Base-by-base conservation (phyloP, 2,797 vertebrate species). In the Lepus oiostolus region DNA sequence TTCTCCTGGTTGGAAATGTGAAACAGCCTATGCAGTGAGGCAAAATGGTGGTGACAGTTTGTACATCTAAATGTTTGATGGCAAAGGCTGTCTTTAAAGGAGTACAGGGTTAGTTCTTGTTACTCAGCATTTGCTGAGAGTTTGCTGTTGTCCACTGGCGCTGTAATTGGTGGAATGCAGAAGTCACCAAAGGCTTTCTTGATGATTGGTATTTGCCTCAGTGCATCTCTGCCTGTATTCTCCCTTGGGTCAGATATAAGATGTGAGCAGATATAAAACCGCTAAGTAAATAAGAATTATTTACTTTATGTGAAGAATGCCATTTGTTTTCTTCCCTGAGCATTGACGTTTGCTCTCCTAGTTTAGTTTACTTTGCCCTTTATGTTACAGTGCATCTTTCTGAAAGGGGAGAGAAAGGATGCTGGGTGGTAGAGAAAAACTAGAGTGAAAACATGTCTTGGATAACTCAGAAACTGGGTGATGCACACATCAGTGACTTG, bases 1-100 rank as follows among this genome's bases (percentile, higher is more conserved):
- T 88, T 94, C 28, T 92, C 90, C 72, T 72, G 58, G n/a, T 95
- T 95, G 35, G 52, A 96, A 92, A 79, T 85, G 1, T 70, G 65
- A 16, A 67, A 90, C 22, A 65, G 19, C 70, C 7, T 86, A 10
- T 81, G 70, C 93, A 28, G 3, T 74, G 7, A 68, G 62, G 11
- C 26, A 67, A 47, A 92, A 52, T 50, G 58, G 24, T 32, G 7
- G 9, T 84, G 28, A n/a, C 83, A 47, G 65, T 93, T 19, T 90
- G 35, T 63, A 63, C 26, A 38, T 65, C 17, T 38, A 17, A 91
- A 77, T 52, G 35, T 95, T 83, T 88, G 32, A 9, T 67, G 19
- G 76, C 42, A 82, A 85, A 47, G 30, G 24, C 60, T 75, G 60
- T 9, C 63, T 71, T 77, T 83, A 30, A 10, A 65, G 22, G 8